phyloP scores from a whole-genome alignment of 2,797 vertebrate genomes.

The Syncerus caffer region DNA sequence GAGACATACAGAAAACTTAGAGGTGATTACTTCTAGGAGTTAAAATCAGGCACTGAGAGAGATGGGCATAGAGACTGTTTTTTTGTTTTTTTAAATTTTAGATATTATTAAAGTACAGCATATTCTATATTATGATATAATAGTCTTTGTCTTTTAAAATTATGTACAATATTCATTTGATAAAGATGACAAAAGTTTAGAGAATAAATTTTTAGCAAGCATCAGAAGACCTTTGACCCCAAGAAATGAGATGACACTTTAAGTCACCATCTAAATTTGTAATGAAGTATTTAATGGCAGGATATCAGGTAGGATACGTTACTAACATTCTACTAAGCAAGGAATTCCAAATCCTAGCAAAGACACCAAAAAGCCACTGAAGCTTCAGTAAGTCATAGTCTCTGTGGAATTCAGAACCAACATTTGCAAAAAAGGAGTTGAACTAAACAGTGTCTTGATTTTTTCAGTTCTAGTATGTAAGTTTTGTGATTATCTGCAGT shows the following conservation, averaged over 20 bases:
- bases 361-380: neutral
- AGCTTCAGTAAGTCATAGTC: neutral
- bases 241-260: too few species aligned
- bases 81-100: neutral
- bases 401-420: neutral
- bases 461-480: neutral
- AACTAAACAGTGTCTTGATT: neutral
- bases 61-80: neutral
- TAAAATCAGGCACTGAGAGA: neutral
- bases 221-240: neutral
- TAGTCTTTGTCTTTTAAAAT: neutral
- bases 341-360: neutral
- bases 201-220: neutral
- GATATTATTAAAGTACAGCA: neutral
- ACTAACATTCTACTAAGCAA: neutral
- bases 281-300: neutral
- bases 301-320: fast-evolving
- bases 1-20: neutral
- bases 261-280: fast-evolving
- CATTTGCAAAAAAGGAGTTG: neutral
- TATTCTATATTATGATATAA: neutral
- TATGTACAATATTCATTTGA: neutral
- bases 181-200: neutral
- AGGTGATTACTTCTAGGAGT: neutral
- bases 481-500: neutral